These are phyloP conservation scores for Ooceraea biroi DNA, from an alignment of 1,140 invertebrate genomes.

Conservation along the genomic window DNA sequence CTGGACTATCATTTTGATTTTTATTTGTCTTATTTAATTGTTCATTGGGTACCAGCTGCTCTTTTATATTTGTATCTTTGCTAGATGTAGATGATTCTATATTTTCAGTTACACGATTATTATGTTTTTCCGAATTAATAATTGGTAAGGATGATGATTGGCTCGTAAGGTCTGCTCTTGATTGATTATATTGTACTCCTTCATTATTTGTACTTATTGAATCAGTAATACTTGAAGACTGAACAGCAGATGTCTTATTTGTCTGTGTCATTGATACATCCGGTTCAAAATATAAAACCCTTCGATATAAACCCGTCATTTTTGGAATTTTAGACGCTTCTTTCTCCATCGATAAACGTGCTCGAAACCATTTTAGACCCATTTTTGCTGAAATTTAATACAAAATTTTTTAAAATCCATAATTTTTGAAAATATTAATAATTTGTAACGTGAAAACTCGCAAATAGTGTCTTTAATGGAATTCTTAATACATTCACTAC, in stretches of 20 bases:
- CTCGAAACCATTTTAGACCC: conserved; percentile 84
- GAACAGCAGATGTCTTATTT: neutral
- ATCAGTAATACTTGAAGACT: neutral
- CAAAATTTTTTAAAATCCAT: conserved; percentile 35
- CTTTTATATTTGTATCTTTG: conserved; percentile 7
- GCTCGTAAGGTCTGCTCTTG: conserved; percentile 9
- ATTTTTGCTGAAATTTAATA: conserved; percentile 54
- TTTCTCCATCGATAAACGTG: conserved; percentile 76
- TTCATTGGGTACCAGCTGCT: neutral
- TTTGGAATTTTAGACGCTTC: neutral
- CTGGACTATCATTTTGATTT: conserved; percentile 8
- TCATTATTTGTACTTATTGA: neutral
- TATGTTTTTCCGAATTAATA: conserved; percentile 7
- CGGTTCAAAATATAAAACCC: conserved; percentile 6
- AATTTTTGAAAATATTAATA: neutral
- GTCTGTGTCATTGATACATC: neutral
- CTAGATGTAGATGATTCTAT: neutral
- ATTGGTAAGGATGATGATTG: conserved; percentile 21
- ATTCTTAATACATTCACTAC: no score
- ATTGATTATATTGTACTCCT: neutral
- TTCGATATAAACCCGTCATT: conserved; percentile 32
- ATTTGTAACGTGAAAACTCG: no score
- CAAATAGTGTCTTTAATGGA: no score
- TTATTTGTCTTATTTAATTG: conserved; percentile 36
- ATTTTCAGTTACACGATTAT: neutral